phyloP scores from a whole-genome alignment of 64 coral and sea anemone species.

The Porites australiensis region DNA sequence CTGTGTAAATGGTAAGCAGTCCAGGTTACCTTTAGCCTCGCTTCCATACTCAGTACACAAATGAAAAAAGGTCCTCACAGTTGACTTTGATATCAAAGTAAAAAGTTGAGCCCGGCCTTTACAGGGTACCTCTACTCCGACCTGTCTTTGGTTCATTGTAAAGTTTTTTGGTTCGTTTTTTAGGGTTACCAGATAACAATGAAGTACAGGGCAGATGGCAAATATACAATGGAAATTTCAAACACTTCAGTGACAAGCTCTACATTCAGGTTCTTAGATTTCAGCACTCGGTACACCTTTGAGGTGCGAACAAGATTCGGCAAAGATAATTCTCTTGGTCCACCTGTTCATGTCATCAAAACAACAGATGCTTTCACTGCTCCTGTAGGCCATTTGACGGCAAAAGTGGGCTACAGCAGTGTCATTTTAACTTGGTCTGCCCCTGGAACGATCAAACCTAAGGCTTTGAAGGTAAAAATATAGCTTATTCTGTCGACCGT shows the following conservation, averaged over 20 bases:
- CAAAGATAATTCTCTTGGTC: neutral
- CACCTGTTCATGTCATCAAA: neutral
- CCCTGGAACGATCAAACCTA: neutral
- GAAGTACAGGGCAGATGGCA: neutral
- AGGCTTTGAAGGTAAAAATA: neutral
- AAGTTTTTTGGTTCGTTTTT: neutral
- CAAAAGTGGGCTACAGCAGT: neutral
- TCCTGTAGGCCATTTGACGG: neutral
- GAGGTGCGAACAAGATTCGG: neutral
- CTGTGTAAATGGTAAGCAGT: too few relatives aligned
- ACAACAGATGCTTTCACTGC: slow-evolving; percentile 5
- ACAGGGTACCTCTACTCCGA: too few relatives aligned
- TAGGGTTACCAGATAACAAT: neutral
- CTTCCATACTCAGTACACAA: too few relatives aligned
- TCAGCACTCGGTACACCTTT: neutral
- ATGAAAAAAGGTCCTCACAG: too few relatives aligned
- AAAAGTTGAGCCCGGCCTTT: too few relatives aligned
- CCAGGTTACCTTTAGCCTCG: too few relatives aligned
- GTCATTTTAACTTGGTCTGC: slow-evolving; percentile 1
- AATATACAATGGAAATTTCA: neutral
- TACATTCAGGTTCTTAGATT: neutral
- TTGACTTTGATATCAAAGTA: too few relatives aligned
- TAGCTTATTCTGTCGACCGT: neutral
- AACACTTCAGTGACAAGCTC: neutral
- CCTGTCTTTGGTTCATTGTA: neutral